phyloP scores from a whole-genome alignment of 2,113 vertebrate species.

The Probosciger aterrimus region DNA sequence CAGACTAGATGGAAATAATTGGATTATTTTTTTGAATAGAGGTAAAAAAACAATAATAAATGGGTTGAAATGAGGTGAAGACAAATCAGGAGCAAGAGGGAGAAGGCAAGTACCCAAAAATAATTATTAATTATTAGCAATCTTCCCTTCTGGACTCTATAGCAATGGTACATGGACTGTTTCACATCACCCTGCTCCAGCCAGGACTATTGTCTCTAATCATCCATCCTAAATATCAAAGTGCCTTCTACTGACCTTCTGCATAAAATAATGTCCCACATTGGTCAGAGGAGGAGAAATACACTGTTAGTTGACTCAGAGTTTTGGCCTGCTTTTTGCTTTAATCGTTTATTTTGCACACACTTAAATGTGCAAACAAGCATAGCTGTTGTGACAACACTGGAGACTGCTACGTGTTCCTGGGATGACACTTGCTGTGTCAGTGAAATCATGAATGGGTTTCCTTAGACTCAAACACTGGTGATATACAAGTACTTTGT shows the following conservation, averaged over 20 bases:
- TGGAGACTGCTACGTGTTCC: neutral
- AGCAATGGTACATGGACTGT: neutral
- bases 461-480: neutral
- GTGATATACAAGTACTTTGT: neutral
- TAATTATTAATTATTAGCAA: neutral
- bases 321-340: neutral
- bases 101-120: neutral
- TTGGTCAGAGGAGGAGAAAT: neutral
- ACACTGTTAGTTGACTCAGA: accelerated
- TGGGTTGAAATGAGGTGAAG: too few relatives aligned
- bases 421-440: neutral
- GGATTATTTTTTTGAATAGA: accelerated
- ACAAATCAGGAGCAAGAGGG: neutral
- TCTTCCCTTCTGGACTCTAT: neutral
- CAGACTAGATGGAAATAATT: neutral
- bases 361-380: accelerated
- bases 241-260: neutral
- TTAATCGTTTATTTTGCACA: neutral
- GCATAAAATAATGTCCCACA: neutral
- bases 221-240: neutral
- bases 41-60: neutral
- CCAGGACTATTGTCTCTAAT: neutral
- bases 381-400: neutral
- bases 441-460: neutral
- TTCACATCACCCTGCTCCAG: neutral